Evolutionary conservation across 2,797 vertebrate genomes (phyloP).

Genomic region (Eulemur rubriventer): DNA sequence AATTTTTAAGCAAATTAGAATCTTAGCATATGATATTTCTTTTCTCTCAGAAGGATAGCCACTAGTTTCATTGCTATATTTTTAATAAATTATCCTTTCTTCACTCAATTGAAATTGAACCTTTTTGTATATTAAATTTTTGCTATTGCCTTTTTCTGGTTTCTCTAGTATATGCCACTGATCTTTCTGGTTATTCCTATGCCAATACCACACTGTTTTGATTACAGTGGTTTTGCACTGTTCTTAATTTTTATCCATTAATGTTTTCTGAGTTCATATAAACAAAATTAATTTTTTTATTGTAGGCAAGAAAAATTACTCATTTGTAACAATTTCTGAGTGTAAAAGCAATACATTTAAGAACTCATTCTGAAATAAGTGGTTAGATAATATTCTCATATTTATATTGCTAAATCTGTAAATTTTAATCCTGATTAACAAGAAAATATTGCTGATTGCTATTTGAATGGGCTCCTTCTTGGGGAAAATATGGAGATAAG

Average conservation of each 20-base stretch:
- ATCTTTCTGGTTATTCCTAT: slow-evolving; percentile 1
- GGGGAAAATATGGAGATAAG: slow-evolving; percentile 25
- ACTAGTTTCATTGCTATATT: not conserved
- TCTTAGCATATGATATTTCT: not conserved
- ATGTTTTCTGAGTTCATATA: not conserved
- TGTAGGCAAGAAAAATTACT: not conserved
- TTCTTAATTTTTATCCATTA: slow-evolving; percentile 2
- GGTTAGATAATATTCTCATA: not conserved
- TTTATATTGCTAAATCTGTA: slow-evolving; percentile 16
- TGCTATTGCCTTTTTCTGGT: slow-evolving; percentile 1
- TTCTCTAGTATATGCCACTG: not conserved
- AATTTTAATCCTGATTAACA: not conserved
- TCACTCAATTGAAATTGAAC: not conserved
- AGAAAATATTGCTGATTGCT: not conserved
- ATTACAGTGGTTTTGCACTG: not conserved
- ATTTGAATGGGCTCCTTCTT: not conserved
- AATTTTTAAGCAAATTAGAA: slow-evolving; percentile 35
- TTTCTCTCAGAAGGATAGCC: not conserved
- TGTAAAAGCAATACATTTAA: not conserved
- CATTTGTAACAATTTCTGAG: not conserved
- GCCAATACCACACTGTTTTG: not conserved
- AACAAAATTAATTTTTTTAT: slow-evolving; percentile 28
- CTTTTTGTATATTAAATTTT: slow-evolving; percentile 31
- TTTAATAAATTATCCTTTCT: slow-evolving; percentile 18
- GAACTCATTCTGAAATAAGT: slow-evolving; percentile 11